phyloP scores from a whole-genome alignment of 2,888 invertebrate genomes.

The Himalopsyche tibetana region DNA sequence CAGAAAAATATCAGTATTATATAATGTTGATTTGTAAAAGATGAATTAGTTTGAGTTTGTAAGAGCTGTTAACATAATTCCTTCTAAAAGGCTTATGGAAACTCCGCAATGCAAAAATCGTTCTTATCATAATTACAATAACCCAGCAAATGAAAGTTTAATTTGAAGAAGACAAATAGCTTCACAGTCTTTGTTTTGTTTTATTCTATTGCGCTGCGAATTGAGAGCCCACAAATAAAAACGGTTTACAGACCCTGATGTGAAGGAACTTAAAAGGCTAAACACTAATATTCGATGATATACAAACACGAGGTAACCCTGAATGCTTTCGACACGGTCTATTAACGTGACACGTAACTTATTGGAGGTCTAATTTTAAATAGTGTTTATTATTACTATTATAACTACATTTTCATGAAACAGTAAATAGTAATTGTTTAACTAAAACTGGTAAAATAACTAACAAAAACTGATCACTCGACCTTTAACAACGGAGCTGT shows the following conservation, averaged over 20 bases:
- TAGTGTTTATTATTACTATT: background rate
- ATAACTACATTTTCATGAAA: background rate
- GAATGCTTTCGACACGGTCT: constrained; percentile 63
- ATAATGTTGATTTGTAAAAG: too few species aligned
- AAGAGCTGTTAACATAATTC: too few species aligned
- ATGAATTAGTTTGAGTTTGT: too few species aligned
- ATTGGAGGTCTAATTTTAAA: constrained; percentile 54
- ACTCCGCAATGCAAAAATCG: too few species aligned
- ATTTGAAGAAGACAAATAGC: too few species aligned
- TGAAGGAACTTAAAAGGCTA: constrained; percentile 37
- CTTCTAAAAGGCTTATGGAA: too few species aligned
- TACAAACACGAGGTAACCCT: constrained; percentile 52
- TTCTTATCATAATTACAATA: too few species aligned
- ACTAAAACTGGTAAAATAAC: background rate
- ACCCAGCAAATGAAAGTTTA: too few species aligned
- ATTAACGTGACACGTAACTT: constrained; percentile 53
- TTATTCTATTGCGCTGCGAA: background rate
- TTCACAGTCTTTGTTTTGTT: too few species aligned
- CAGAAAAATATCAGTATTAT: too few species aligned
- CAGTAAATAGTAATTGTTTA: background rate
- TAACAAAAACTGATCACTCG: background rate
- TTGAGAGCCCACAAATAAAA: background rate
- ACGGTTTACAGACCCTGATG: background rate
- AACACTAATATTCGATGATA: constrained; percentile 6
- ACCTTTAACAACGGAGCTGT: constrained; percentile 4